Base-by-base conservation (phyloP, 2,113 vertebrate genomes). In the Nymphicus hollandicus region DNA sequence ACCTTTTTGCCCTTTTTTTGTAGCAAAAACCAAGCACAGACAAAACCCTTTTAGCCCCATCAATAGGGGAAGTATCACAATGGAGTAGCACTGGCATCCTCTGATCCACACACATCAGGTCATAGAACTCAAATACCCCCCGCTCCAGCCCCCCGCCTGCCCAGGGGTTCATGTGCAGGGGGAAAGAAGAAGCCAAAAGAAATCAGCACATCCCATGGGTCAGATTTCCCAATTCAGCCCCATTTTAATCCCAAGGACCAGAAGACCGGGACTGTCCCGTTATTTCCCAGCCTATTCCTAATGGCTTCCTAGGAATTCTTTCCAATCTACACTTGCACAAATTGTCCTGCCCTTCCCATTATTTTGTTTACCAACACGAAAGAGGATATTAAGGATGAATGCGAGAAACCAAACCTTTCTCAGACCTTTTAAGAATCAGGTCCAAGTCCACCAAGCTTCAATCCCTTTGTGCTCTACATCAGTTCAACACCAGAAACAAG, bases 51-150 rank as follows among this genome's bases (percentile, higher is more conserved):
- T 18, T 3, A 25, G 14, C 29, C 18, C 37, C 14, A 2, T 1
- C 1, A 1, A 13, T 8, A 27, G 41, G 1, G 17, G 50, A 5
- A n/a, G 3, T 2, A 8, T 1, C 31, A 1, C 37, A 18, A 31
- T 3, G 19, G 33, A 24, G 17, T 6, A 24, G n/a, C 39, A 9
- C 22, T 14, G 60, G 4, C 49, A 65, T 7, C 50, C 56, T 35
- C 47, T 43, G 66, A 71, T 44, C 41, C 69, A 28, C 12, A 23
- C 35, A 35, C 47, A 17, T 13, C 53, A 39, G 79, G 15, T 28
- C 60, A 5, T 13, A 8, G 18, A 4, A 11, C 44, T 25, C 81
- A 13, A 66, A 70, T 7, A 10, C 16, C 33, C 35, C 18, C 13
- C 4, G n/a, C 7, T 13, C 41, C 41, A 33, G 58, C 15, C 19